These are phyloP conservation scores for Nematopogon swammerdamellus DNA, from an alignment of 2,888 invertebrate species.

Conservation along the genomic window DNA sequence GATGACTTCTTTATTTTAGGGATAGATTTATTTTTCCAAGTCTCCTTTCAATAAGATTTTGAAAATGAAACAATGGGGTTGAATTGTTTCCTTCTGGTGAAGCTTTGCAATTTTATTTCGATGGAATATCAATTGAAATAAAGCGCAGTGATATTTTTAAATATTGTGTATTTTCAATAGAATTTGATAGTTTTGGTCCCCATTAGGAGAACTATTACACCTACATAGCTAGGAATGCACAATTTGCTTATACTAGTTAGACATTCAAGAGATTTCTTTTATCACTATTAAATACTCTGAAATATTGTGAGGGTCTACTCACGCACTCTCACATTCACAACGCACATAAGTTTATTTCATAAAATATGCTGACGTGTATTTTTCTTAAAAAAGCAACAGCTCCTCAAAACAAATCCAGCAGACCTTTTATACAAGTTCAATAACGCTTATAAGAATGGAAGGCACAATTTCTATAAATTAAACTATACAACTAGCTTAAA, in stretches of 20 bases:
- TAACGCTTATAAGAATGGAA: conserved; percentile 29
- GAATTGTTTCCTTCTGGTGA: too few relatives aligned
- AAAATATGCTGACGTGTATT: too few relatives aligned
- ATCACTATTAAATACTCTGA: neutral
- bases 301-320: neutral
- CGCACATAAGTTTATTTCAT: too few relatives aligned
- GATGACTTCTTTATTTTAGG: too few relatives aligned
- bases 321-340: too few relatives aligned
- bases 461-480: conserved; percentile 21
- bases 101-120: too few relatives aligned
- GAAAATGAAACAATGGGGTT: too few relatives aligned
- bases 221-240: neutral
- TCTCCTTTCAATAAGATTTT: too few relatives aligned
- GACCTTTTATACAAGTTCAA: neutral
- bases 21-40: too few relatives aligned
- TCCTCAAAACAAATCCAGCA: too few relatives aligned
- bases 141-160: neutral
- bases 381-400: too few relatives aligned
- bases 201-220: neutral
- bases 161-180: neutral
- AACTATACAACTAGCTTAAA: conserved; percentile 1
- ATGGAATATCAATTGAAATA: too few relatives aligned
- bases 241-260: neutral
- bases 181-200: neutral
- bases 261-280: neutral